Conservation (phyloP, 2,113 vertebrate species). For the Merops nubicus region DNA sequence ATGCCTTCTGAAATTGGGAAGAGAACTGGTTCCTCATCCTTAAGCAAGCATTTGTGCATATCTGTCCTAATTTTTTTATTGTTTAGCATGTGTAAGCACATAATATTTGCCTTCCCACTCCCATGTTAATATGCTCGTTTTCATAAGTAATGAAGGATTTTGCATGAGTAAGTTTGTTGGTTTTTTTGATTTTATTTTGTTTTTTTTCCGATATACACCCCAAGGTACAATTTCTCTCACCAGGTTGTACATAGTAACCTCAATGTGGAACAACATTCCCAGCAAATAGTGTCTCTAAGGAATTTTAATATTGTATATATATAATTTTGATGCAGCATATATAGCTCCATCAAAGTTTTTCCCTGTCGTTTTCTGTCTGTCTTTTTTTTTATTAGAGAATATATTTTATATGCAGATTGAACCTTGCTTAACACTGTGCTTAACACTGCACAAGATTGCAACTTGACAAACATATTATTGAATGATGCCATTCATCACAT, state of each 20-base stretch:
- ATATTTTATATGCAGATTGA: slow-evolving; percentile 44
- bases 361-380: not conserved
- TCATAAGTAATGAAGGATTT: not conserved
- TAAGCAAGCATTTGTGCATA: not conserved
- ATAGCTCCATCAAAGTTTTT: not conserved
- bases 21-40: not conserved
- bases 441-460: slow-evolving; percentile 52
- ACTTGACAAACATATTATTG: slow-evolving; percentile 65
- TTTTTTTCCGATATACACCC: not conserved
- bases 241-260: not conserved
- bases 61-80: not conserved
- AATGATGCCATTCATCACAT: slow-evolving; percentile 71
- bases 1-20: not conserved
- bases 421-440: slow-evolving; percentile 55
- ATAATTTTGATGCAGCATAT: not conserved
- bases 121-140: not conserved
- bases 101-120: not conserved
- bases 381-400: not conserved
- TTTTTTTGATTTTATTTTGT: too few species aligned
- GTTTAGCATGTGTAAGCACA: not conserved
- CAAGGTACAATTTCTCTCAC: not conserved
- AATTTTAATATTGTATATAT: not conserved
- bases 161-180: not conserved
- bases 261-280: not conserved
- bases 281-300: not conserved